Evolutionary conservation across 2,888 invertebrate species (phyloP).

Genomic region (Dynastes grantii): DNA sequence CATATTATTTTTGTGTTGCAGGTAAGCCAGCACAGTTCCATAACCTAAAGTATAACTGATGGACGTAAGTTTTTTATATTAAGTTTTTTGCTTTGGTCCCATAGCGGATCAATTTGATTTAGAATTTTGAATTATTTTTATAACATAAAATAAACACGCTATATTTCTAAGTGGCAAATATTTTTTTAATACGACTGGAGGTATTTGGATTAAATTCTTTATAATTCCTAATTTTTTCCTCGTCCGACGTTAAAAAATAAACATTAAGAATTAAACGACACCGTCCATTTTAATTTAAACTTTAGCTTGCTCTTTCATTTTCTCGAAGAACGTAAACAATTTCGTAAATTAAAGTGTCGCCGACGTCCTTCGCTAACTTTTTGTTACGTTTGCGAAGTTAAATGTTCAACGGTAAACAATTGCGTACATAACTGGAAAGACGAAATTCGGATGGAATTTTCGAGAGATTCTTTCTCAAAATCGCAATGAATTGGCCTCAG

Average conservation of each 20-base stretch:
- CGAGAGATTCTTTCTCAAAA: neutral
- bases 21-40: neutral
- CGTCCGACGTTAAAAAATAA: neutral
- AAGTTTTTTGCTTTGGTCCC: no score
- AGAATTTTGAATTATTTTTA: no score
- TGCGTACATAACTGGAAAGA: no score
- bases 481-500: no score
- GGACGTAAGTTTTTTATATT: no score
- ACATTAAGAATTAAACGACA: neutral
- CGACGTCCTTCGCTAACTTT: neutral
- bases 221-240: neutral
- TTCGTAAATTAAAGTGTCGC: conserved; percentile 17
- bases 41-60: neutral
- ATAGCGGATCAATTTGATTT: no score
- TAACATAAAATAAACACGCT: no score
- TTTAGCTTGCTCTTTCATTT: neutral
- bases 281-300: conserved; percentile 9
- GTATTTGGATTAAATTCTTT: neutral
- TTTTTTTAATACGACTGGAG: no score
- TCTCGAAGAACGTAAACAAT: conserved; percentile 21
- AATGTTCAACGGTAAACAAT: neutral
- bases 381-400: conserved; percentile 6
- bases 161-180: no score
- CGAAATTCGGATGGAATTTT: neutral
- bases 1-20: conserved; percentile 2